Base-by-base conservation (phyloP, 2,888 invertebrate species). In the Acronicta aceris region DNA sequence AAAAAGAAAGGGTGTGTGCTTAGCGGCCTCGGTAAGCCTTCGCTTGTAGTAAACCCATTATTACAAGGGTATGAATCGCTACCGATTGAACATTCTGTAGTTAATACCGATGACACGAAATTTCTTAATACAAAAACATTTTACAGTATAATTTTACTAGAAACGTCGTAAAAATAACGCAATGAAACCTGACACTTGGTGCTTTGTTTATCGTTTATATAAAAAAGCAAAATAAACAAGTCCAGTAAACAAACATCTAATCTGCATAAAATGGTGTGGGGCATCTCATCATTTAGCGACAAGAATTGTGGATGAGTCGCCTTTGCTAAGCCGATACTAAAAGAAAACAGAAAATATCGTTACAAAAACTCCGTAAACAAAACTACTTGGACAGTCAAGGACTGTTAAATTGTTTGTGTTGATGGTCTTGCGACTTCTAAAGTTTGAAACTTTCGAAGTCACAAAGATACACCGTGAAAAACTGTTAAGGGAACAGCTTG, bases 241-340 rank as follows among this genome's bases (percentile, higher is more conserved):
- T 68, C 51, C 33, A 6, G 66, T 78, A 78, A 76, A 78, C 79
- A 76, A 78, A 76, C 67, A 70, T 65, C 61, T 76, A 63, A 76
- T 78, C 63, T 70, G 63, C 76, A 76, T 76, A 65, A 72, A 65
- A 51, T 36, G 64, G 62, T 55, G 55, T 16, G 61, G 67, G 54
- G 60, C 10, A 25, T 9, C 46, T 50, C 51, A 49, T 59, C 53
- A 59, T 46, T 64, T 47, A 64, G 52, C 71, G 46, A 21, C 43
- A 33, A 58, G 57, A 46, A 58, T 57, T 54, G 74, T 53, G 38
- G 53, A 64, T 54, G 45, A 69, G 70, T 53, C 41, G 38, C 13
- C 62, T 72, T 55, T 47, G 64, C 64, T 65, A 55, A 75, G 66
- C 57, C 52, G 56, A 60, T 65, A 71, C 66, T 62, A 70, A 69